A percentile compares a stretch with the other conserved stretches of the same genome.
Conservation (phyloP, 2,888 invertebrate species). For the Xylota sylvarum region DNA sequence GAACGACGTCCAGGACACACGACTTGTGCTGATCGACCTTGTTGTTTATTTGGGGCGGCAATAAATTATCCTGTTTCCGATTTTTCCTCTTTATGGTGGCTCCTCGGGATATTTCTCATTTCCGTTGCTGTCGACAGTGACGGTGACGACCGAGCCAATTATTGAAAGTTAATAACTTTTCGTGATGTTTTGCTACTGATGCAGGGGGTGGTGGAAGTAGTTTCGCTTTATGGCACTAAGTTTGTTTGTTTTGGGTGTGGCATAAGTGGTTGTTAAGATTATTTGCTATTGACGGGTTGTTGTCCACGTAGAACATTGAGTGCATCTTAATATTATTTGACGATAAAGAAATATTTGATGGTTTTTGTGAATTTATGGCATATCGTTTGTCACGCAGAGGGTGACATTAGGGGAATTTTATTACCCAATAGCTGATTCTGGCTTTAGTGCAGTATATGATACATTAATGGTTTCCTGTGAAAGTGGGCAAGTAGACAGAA, state of each 20-base stretch:
- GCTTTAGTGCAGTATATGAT: no score
- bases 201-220: slow-evolving; percentile 29
- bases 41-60: slow-evolving; percentile 71
- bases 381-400: neutral
- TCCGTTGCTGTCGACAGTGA: slow-evolving; percentile 60
- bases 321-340: neutral
- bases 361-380: neutral
- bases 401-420: no score
- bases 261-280: slow-evolving; percentile 65
- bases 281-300: slow-evolving; percentile 33
- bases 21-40: slow-evolving; percentile 77
- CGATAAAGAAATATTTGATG: neutral
- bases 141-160: slow-evolving; percentile 58
- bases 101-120: slow-evolving; percentile 57
- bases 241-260: slow-evolving; percentile 73
- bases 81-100: slow-evolving; percentile 24
- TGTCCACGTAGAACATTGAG: slow-evolving; percentile 11
- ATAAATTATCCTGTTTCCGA: slow-evolving; percentile 70
- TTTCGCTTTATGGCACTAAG: slow-evolving; percentile 33
- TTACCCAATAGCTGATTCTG: no score
- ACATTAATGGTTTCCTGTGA: no score
- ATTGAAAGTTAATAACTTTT: slow-evolving; percentile 75
- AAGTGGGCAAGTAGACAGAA: no score
- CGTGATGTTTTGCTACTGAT: slow-evolving; percentile 63
- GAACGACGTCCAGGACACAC: slow-evolving; percentile 84